A percentile compares a stretch with the other conserved stretches of the same genome.
Evolutionary conservation across 2,797 vertebrate genomes (phyloP).

Genomic region (Uromys caudimaculatus): DNA sequence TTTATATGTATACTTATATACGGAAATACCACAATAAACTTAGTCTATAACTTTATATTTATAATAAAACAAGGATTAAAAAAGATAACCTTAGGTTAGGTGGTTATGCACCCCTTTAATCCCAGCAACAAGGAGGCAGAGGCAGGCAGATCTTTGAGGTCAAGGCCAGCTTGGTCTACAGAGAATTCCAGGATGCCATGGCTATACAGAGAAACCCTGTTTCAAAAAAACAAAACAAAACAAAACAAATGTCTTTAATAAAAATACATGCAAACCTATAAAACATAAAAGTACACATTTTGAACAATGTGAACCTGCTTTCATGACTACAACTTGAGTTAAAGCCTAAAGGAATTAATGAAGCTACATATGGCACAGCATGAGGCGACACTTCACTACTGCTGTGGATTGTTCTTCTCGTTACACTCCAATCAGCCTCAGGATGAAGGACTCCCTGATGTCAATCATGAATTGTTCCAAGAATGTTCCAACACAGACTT

Average conservation of each 20-base stretch:
- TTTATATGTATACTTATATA: not conserved
- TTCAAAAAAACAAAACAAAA: not conserved
- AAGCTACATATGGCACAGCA: not conserved
- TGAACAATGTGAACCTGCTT: not conserved
- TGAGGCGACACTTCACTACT: not conserved
- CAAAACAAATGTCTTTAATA: not conserved
- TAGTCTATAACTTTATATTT: not conserved
- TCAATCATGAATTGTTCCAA: not conserved
- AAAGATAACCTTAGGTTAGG: not conserved
- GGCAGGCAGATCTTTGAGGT: not conserved
- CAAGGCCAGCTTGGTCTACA: not conserved
- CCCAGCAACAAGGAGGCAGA: not conserved
- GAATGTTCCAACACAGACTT: not conserved
- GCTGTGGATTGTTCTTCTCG: not conserved
- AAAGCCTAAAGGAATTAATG: slow-evolving; percentile 27
- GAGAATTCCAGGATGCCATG: not conserved
- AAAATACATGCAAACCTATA: not conserved
- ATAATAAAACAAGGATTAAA: not conserved
- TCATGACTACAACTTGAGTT: not conserved
- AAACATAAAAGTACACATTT: not conserved
- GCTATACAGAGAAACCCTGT: not conserved
- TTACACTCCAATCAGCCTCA: not conserved
- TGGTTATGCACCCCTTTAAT: not conserved
- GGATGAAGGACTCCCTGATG: not conserved
- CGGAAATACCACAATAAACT: not conserved